Evolutionary conservation across 2,797 vertebrate species (phyloP).

Genomic region (Chaetodon trifasciatus): DNA sequence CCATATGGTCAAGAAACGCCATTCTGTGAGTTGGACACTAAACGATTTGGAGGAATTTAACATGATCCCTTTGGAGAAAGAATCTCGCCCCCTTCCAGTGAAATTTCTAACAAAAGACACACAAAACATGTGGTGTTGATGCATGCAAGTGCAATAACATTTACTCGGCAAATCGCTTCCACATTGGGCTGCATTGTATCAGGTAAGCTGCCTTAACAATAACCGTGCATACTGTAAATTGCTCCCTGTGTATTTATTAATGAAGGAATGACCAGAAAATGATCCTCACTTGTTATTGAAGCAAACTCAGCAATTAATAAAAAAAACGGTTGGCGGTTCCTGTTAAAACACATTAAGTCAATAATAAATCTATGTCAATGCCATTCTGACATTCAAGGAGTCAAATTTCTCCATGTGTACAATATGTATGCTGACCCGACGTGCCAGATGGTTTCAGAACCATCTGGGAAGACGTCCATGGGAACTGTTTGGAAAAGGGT

Average conservation of each 20-base stretch:
- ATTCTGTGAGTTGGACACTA: slow-evolving; percentile 91
- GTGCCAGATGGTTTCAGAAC: too few species aligned
- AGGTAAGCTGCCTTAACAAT: slow-evolving; percentile 73
- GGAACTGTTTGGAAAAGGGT: too few species aligned
- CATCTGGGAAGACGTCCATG: too few species aligned
- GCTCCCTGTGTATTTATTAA: slow-evolving; percentile 48
- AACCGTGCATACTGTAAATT: slow-evolving; percentile 60
- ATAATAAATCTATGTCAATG: slow-evolving; percentile 30
- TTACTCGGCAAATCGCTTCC: slow-evolving; percentile 89
- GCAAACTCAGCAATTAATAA: slow-evolving; percentile 35
- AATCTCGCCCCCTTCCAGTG: slow-evolving; percentile 68
- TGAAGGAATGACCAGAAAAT: slow-evolving; percentile 35
- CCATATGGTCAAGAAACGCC: slow-evolving; percentile 92
- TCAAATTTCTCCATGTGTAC: slow-evolving; percentile 1
- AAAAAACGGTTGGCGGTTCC: slow-evolving; percentile 23
- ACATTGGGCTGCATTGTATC: slow-evolving; percentile 84
- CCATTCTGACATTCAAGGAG: slow-evolving; percentile 21
- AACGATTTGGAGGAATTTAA: slow-evolving; percentile 94
- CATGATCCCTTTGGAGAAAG: slow-evolving; percentile 90
- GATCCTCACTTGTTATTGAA: not conserved
- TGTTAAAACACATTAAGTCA: slow-evolving; percentile 26
- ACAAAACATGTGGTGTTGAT: slow-evolving; percentile 77
- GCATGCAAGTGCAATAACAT: slow-evolving; percentile 84
- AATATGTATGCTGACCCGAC: not conserved
- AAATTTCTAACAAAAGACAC: slow-evolving; percentile 65